A percentile compares a stretch with the other conserved stretches of the same genome.
These are phyloP conservation scores for Apus apus DNA, from an alignment of 2,113 vertebrate species.

Conservation along the genomic window DNA sequence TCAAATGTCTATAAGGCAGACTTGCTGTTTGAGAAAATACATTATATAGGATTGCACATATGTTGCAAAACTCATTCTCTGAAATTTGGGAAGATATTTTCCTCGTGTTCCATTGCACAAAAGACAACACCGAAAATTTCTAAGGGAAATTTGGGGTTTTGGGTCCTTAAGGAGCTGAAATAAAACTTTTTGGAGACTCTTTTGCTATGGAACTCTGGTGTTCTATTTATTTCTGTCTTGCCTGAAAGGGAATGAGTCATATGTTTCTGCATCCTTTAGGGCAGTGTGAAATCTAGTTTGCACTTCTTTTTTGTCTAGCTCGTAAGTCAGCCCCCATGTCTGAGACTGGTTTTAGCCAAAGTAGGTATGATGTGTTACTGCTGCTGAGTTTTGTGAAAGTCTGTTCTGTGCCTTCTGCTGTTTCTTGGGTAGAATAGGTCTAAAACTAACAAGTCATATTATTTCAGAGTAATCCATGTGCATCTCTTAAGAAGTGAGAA, in stretches of 20 bases:
- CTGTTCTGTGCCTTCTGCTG: neutral
- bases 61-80: neutral
- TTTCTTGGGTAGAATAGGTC: neutral
- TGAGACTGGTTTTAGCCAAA: neutral
- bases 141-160: neutral
- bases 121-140: neutral
- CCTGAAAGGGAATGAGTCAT: neutral
- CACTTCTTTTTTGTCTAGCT: constrained; percentile 31
- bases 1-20: neutral
- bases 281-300: neutral
- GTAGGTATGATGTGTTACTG: neutral
- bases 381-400: neutral
- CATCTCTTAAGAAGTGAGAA: neutral
- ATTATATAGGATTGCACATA: neutral
- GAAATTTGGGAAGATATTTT: neutral
- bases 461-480: neutral
- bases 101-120: neutral
- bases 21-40: neutral
- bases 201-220: neutral
- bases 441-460: neutral
- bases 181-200: neutral
- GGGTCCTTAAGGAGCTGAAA: neutral
- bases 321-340: neutral
- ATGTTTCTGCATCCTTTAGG: neutral
- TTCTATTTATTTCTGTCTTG: neutral